A percentile compares a stretch with the other conserved stretches of the same genome.
These are phyloP conservation scores for Centruroides sculpturatus DNA, from an alignment of 1,140 invertebrate species.

Conservation along the genomic window DNA sequence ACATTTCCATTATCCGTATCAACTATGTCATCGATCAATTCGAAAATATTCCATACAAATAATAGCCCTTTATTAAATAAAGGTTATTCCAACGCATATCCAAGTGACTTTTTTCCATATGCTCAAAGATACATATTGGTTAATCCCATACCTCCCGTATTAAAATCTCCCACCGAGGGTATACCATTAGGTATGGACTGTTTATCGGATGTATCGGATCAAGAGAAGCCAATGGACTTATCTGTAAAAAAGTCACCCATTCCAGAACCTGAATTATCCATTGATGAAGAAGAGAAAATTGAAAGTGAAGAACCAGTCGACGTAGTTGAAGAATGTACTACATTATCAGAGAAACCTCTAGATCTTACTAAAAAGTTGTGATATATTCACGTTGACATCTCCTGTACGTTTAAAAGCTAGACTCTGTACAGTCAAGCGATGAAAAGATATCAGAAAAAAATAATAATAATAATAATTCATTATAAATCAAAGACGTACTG, in stretches of 20 bases:
- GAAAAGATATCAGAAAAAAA: no score
- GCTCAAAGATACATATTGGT: conserved; percentile 2
- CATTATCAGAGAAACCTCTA: neutral
- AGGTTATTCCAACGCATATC: conserved; percentile 1
- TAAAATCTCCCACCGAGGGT: neutral
- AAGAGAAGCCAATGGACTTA: conserved; percentile 24
- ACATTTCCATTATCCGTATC: conserved; percentile 13
- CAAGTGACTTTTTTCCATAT: conserved; percentile 14
- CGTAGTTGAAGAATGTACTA: neutral
- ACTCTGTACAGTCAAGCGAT: no score
- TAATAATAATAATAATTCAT: no score
- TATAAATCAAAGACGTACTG: no score
- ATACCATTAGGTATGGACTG: conserved; percentile 5
- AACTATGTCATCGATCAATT: conserved; percentile 9
- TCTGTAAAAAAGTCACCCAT: conserved; percentile 17
- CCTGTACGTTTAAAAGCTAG: no score
- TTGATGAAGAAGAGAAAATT: conserved; percentile 12
- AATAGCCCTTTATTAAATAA: conserved; percentile 3
- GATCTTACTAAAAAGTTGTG: neutral
- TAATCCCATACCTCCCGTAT: neutral
- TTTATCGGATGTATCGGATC: conserved; percentile 19
- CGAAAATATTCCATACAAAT: no score
- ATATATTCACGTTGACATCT: no score
- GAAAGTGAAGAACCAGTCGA: conserved; percentile 5
- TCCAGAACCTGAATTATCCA: conserved; percentile 5